Evolutionary conservation across 2,797 vertebrate species (phyloP), one percentile per base, ranked within the genome.

Genomic region (Leptatherina wallacei): DNA sequence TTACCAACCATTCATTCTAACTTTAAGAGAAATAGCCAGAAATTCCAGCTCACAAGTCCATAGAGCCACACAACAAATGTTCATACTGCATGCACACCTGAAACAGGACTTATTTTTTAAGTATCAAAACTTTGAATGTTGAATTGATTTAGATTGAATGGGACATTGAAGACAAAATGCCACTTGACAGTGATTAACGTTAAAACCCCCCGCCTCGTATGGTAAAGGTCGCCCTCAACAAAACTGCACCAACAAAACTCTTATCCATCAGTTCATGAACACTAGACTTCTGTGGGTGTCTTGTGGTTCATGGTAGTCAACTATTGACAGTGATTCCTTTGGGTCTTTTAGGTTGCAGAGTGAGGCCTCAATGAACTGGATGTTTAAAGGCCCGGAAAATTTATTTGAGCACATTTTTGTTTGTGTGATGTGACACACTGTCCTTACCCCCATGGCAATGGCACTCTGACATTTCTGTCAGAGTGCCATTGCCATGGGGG

Each of bases 1-100:
- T 87, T 68, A 88, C 86, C 57, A 87, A 58, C 61, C 73, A 61
- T 69, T 83, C 69, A 80, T 72, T 61, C 62, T 77, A 73, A 80
- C 79, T 86, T 40, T 80, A 52, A 85, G 64, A 67, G 38, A 75
- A 71, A 74, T 55, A 6, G 42, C 40, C 40, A 16, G 13, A n/a
- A 32, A 51, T n/a, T 35, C n/a, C 1, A 59, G 6, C 29, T 36
- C 24, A 51, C 52, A 61, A 27, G 35, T 66, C 35, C 20, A 55
- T 32, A 22, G 27, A 44, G n/a, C 55, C 36, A 62, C 40, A 49
- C 16, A 81, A 27, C 32, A 14, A 73, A 65, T 38, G 10, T 33
- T 35, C 47, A 62, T 20, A 52, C 54, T 35, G 64, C 29, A 18
- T 12, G 22, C 12, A 35, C 40, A 55, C 35, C 24, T 51, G 29